phyloP scores from a whole-genome alignment of 2,888 invertebrate species.

The Macrostomum cliftonense region DNA sequence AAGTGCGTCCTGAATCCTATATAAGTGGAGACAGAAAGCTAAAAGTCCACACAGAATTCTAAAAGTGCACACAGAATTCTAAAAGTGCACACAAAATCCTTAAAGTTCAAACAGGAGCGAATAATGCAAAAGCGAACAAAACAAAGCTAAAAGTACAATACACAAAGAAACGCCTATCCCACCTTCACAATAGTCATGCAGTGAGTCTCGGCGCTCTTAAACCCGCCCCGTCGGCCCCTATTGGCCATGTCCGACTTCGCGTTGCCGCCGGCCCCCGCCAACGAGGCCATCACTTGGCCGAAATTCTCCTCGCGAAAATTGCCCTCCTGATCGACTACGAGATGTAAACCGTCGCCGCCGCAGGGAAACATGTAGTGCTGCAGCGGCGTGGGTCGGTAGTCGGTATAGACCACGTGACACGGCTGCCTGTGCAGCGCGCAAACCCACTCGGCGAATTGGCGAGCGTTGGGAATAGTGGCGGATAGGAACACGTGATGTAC shows the following conservation, averaged over 20 bases:
- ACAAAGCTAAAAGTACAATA: too few relatives aligned
- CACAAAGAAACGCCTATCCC: too few relatives aligned
- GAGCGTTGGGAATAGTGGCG: slow-evolving; percentile 94
- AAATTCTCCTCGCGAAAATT: slow-evolving; percentile 23
- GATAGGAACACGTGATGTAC: slow-evolving; percentile 96
- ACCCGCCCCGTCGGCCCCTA: background rate
- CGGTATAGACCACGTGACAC: slow-evolving; percentile 96
- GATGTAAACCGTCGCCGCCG: slow-evolving; percentile 76
- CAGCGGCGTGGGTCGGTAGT: slow-evolving; percentile 83
- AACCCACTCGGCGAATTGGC: slow-evolving; percentile 52
- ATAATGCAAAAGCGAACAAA: background rate
- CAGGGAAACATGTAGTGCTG: slow-evolving; percentile 95
- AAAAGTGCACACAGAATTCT: too few relatives aligned
- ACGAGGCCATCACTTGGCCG: slow-evolving; percentile 41
- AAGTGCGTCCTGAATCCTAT: too few relatives aligned
- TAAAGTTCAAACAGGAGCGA: too few relatives aligned
- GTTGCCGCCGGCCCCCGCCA: slow-evolving; percentile 2
- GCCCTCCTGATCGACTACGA: slow-evolving; percentile 69
- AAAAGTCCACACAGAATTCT: too few relatives aligned
- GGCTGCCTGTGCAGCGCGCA: slow-evolving; percentile 67
- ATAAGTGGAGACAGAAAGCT: too few relatives aligned
- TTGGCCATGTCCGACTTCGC: slow-evolving; percentile 3
- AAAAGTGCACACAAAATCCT: background rate
- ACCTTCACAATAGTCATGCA: too few relatives aligned
- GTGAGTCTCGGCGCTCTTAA: background rate